phyloP scores from a whole-genome alignment of 2,888 invertebrate species.

The Acanthosepion esculentum region DNA sequence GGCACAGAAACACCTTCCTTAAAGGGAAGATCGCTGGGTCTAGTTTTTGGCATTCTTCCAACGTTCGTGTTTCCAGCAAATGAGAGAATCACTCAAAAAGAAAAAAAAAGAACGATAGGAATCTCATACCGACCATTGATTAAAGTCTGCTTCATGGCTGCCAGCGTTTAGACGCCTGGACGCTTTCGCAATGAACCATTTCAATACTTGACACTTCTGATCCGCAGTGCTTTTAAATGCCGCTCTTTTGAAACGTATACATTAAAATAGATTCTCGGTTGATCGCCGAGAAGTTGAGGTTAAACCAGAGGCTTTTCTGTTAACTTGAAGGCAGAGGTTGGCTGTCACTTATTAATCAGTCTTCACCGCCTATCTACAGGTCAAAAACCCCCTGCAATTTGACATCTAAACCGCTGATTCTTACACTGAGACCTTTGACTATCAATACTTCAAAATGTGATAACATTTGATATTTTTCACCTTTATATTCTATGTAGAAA shows the following conservation, averaged over 20 bases:
- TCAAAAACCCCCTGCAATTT: neutral
- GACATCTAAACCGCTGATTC: neutral
- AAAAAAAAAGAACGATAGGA: neutral
- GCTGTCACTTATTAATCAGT: neutral
- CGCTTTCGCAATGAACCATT: neutral
- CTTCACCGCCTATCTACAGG: neutral
- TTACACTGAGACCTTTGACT: neutral
- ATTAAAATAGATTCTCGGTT: neutral
- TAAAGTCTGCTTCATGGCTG: neutral
- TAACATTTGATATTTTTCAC: neutral
- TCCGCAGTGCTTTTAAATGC: neutral
- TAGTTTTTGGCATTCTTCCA: neutral
- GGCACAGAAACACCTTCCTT: neutral
- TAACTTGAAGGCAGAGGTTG: neutral
- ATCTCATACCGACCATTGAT: neutral
- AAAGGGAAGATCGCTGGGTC: neutral
- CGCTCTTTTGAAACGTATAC: neutral
- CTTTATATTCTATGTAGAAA: neutral
- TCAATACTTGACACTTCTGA: neutral
- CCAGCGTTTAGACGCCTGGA: neutral
- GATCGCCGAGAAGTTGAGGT: neutral
- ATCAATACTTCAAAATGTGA: neutral
- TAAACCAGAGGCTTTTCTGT: too few species aligned
- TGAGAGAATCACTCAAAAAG: neutral
- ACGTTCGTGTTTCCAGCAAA: neutral